Percentiles rank a stretch among this genome's conserved stretches.
These are phyloP conservation scores for Geotrupes spiniger DNA, from an alignment of 2,888 invertebrate species.

Conservation along the genomic window DNA sequence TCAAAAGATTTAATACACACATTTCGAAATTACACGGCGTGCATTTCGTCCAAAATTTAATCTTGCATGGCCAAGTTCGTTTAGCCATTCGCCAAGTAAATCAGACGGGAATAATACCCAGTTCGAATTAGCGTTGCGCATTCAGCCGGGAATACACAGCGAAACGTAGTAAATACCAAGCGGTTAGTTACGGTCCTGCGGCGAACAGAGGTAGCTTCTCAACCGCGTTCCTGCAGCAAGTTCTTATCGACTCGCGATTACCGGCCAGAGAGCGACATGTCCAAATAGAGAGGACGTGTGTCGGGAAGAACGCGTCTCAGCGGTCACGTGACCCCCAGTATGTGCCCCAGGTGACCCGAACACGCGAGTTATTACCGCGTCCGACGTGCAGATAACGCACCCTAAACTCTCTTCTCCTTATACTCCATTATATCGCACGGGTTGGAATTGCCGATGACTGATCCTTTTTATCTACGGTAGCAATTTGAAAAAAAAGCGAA, in stretches of 20 bases:
- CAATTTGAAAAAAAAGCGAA: too few relatives aligned
- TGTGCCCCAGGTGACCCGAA: neutral
- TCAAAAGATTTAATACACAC: too few relatives aligned
- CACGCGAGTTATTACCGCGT: slow-evolving; percentile 5
- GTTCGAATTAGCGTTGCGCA: neutral
- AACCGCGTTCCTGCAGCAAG: slow-evolving; percentile 1
- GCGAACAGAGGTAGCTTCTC: too few relatives aligned
- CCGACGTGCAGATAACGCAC: slow-evolving; percentile 1
- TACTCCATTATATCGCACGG: too few relatives aligned
- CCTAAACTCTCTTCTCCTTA: neutral
- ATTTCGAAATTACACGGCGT: too few relatives aligned
- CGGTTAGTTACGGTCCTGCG: neutral
- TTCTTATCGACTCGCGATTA: slow-evolving; percentile 1
- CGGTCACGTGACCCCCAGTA: slow-evolving; percentile 1
- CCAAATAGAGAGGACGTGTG: slow-evolving; percentile 33
- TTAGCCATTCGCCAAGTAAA: neutral
- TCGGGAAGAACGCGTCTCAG: neutral
- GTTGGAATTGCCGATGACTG: too few relatives aligned
- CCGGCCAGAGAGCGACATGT: slow-evolving; percentile 31
- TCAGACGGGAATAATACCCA: neutral
- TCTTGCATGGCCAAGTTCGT: neutral
- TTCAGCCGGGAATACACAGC: slow-evolving; percentile 1
- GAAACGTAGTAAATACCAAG: neutral
- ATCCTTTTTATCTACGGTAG: too few relatives aligned
- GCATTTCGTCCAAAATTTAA: too few relatives aligned